phyloP scores from a whole-genome alignment of 1,140 invertebrate species.

The Drosophila arawakana region DNA sequence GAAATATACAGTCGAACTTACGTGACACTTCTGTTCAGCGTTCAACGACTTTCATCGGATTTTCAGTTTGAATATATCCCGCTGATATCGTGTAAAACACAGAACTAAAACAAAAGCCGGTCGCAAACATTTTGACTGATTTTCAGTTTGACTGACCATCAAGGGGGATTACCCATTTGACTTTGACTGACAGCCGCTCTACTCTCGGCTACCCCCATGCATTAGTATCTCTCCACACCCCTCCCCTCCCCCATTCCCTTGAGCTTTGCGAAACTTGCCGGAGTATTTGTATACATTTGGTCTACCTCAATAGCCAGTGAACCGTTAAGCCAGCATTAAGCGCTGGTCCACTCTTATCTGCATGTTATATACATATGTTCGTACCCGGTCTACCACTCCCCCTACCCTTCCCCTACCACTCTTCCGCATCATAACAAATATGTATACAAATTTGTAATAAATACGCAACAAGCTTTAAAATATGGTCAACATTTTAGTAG shows the following conservation, averaged over 20 bases:
- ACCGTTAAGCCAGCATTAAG: constrained; percentile 30
- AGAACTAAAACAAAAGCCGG: neutral
- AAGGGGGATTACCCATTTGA: constrained; percentile 6
- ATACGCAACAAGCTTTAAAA: constrained; percentile 43
- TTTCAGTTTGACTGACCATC: constrained; percentile 12
- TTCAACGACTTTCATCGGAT: no score
- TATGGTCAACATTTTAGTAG: constrained; percentile 36
- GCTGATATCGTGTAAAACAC: neutral
- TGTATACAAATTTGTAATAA: constrained; percentile 42
- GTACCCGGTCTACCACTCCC: no score
- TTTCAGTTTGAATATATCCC: no score
- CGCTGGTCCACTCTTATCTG: constrained; percentile 33
- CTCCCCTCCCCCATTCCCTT: neutral
- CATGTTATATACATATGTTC: constrained; percentile 2
- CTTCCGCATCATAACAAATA: constrained; percentile 4
- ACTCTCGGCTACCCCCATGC: neutral
- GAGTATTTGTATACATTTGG: constrained; percentile 33
- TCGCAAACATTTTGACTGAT: constrained; percentile 3
- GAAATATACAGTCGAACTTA: no score
- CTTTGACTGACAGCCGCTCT: constrained; percentile 5
- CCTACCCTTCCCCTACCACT: no score
- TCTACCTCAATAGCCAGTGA: constrained; percentile 32
- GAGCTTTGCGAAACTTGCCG: neutral
- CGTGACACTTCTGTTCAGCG: no score
- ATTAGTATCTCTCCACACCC: neutral